Percentiles rank a stretch among this genome's conserved stretches.
phyloP scores from a whole-genome alignment of 1,140 invertebrate species.

The Sminthurinus signatus region DNA sequence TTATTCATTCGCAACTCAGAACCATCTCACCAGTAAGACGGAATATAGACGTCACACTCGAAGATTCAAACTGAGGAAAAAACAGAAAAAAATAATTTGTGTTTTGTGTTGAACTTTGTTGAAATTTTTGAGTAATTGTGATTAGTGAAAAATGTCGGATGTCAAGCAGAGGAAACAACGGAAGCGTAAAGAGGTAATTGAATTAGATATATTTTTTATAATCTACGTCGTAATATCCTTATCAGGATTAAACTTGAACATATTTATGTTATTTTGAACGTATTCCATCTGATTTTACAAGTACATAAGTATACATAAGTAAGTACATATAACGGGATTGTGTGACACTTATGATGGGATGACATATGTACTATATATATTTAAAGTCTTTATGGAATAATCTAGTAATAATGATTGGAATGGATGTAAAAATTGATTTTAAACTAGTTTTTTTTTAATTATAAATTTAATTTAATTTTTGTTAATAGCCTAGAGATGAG shows the following conservation, averaged over 20 bases:
- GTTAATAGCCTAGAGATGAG: slow-evolving; percentile 12
- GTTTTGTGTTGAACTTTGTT: not conserved
- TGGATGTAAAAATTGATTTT: not conserved
- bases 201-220: not conserved
- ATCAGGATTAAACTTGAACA: slow-evolving; percentile 13
- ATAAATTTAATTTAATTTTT: not conserved
- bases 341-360: not conserved
- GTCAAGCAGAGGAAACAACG: slow-evolving; percentile 45
- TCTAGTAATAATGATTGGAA: not conserved
- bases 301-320: not conserved
- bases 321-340: not conserved
- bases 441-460: not conserved
- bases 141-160: slow-evolving; percentile 12
- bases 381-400: not conserved
- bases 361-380: not conserved
- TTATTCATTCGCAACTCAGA: not conserved
- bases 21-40: not conserved
- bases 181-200: slow-evolving; percentile 64
- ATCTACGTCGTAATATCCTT: not conserved
- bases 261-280: not conserved
- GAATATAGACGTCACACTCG: not conserved
- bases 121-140: not conserved
- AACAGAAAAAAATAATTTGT: not conserved
- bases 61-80: not conserved
- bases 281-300: not conserved